Evolutionary conservation across 1,140 invertebrate genomes (phyloP), one percentile per base, ranked within the genome.

Genomic region (Saccostrea cuccullata): DNA sequence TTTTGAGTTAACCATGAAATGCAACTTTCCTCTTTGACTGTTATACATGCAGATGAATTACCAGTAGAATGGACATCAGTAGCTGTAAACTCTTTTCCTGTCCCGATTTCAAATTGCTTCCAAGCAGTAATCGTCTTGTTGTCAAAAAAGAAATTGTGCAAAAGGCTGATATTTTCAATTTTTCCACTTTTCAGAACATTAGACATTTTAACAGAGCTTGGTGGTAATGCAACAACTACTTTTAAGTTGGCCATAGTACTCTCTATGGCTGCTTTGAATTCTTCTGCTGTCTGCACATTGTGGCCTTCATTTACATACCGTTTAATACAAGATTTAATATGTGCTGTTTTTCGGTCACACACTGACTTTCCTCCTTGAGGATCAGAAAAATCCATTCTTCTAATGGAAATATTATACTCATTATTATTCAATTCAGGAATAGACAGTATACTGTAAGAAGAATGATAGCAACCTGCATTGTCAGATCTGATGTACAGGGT

Each of bases 381-480:
- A 36, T 87, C 86, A 82, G 70, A n/a, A 60, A 87, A 87, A 30
- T 87, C 86, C 9, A 87, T 40, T 82, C 30, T 36, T 30, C 6
- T 58, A 17, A 87, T 20, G 15, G 73, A 82, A 20, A 87, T 5
- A 20, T 12, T 17, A 60, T 60, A 60, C 30, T 17, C 30, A 17
- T 58, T 26, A 4, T 82, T 1, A 82, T 87, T 87, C 8, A 87
- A 13, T 36, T 15, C 6, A 58, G 86, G 86, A 58, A 87, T 82
- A 58, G 13, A 26, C 20, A 36, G 13, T 55, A 87, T 82, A n/a
- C 36, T 47, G 2, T 87, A n/a, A 26, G 55, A 36, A 17, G 20
- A 26, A 82, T 87, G 86, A 60, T 56, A 87, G 73, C 86, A 87
- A 30, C 70, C 70, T 56, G 86, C 86, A 87, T 87, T 87, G 36